Conservation (phyloP, 2,797 vertebrate species). For the Xiphorhynchus erythropygius region DNA sequence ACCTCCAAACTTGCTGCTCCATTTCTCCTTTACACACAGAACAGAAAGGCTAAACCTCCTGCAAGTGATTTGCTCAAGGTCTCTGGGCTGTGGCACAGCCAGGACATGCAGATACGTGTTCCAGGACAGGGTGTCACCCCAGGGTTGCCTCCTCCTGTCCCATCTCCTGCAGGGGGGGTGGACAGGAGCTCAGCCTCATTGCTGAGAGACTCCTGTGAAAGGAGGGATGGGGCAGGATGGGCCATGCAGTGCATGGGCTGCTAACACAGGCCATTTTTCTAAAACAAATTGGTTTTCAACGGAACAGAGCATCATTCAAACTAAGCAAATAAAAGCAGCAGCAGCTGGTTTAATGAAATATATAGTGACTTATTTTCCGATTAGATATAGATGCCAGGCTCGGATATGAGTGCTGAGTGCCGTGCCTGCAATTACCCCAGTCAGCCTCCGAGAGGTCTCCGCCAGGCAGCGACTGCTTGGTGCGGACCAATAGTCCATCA, state of each 20-base stretch:
- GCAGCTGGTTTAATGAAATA: constrained; percentile 59
- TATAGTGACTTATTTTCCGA: constrained; percentile 62
- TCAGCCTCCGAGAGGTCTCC: background rate
- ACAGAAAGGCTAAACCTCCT: background rate
- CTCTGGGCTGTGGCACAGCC: background rate
- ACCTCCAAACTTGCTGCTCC: background rate
- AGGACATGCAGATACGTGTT: background rate
- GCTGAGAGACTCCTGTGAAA: background rate
- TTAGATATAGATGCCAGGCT: constrained; percentile 26
- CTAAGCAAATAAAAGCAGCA: constrained; percentile 49
- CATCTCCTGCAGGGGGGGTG: background rate
- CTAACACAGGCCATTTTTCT: background rate
- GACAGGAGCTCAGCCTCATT: background rate
- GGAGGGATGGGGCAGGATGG: background rate
- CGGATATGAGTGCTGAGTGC: background rate
- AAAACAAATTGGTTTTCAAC: constrained; percentile 5
- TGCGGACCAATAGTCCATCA: background rate
- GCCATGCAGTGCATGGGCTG: background rate
- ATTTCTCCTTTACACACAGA: background rate
- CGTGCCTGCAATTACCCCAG: constrained; percentile 8
- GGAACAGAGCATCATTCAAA: background rate
- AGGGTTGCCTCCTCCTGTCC: background rate
- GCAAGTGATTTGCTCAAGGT: background rate
- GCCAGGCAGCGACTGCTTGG: background rate
- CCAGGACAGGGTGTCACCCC: background rate